phyloP scores from a whole-genome alignment of 2,888 invertebrate species.

The Sminthurinus aureus region DNA sequence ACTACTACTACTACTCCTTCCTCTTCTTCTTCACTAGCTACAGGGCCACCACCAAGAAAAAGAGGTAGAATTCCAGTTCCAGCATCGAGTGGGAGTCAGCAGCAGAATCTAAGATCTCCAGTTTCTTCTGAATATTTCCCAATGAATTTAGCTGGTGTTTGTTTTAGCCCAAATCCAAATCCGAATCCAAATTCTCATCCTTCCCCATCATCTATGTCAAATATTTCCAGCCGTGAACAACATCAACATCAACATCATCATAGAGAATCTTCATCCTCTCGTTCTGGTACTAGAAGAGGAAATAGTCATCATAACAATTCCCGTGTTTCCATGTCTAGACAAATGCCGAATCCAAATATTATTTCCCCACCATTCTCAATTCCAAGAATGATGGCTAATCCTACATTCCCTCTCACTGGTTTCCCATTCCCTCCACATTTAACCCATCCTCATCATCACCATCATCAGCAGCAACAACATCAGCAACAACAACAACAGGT shows the following conservation, averaged over 20 bases:
- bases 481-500: background rate
- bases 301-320: constrained; percentile 15
- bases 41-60: constrained; percentile 26
- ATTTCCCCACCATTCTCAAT: constrained; percentile 2
- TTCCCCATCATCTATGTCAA: constrained; percentile 2
- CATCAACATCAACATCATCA: background rate
- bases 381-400: constrained; percentile 30
- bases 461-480: background rate
- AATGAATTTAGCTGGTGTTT: background rate
- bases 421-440: constrained; percentile 20
- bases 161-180: background rate
- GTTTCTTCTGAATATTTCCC: constrained; percentile 11
- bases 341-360: background rate
- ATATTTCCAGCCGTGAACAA: background rate
- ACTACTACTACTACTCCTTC: background rate
- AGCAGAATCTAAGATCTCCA: constrained; percentile 24
- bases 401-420: constrained; percentile 23
- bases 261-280: background rate
- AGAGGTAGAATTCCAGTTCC: constrained; percentile 9
- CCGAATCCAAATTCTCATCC: background rate
- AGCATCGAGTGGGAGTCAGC: background rate
- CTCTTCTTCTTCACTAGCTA: background rate
- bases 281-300: background rate
- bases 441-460: background rate
- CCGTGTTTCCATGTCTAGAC: constrained; percentile 18